Evolutionary conservation across 1,140 invertebrate genomes (phyloP), one percentile per base, ranked within the genome.

Genomic region (Aphis gossypii): DNA sequence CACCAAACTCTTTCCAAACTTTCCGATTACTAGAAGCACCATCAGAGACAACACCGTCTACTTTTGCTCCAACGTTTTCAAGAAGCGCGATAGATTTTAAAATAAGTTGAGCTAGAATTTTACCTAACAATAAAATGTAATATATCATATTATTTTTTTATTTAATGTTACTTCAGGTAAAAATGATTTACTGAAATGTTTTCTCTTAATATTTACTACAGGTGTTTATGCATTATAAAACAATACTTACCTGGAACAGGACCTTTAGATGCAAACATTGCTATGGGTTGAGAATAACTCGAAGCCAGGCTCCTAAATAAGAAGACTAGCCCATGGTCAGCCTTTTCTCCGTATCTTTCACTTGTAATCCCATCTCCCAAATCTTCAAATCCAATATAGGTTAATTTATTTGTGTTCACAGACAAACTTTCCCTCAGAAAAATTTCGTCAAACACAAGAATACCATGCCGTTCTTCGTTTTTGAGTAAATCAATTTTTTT

Each of bases 401-500:
- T 82, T 82, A 82, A 82, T 35, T 82, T 82, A 35, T 35, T 82
- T 82, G 68, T 82, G n/a, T 82, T 82, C n/a, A 82, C 68, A 35
- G 68, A 82, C 18, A 82, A 82, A 82, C n/a, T 82, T 82, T 82
- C n/a, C 18, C n/a, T 82, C n/a, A 35, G n/a, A 82, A 82, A 82
- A 35, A 35, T 82, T 35, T 82, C 68, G n/a, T 82, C n/a, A 18
- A 82, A 82, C 18, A 82, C 68, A 18, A 82, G n/a, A 18, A 82
- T 82, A 35, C 14, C 68, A 20, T 82, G 68, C 5, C 30, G 68
- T 35, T 82, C 30, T 76, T 35, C n/a, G 2, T 14, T n/a, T n/a
- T 9, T 0, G 0, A 76, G n/a, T 35, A 76, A 35, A 35, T 76
- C n/a, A n/a, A 35, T n/a, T 76, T 76, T 76, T 60, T 60, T 76